These are phyloP conservation scores for Rhynchotus rufescens DNA, from an alignment of 2,797 vertebrate genomes.

Conservation along the genomic window DNA sequence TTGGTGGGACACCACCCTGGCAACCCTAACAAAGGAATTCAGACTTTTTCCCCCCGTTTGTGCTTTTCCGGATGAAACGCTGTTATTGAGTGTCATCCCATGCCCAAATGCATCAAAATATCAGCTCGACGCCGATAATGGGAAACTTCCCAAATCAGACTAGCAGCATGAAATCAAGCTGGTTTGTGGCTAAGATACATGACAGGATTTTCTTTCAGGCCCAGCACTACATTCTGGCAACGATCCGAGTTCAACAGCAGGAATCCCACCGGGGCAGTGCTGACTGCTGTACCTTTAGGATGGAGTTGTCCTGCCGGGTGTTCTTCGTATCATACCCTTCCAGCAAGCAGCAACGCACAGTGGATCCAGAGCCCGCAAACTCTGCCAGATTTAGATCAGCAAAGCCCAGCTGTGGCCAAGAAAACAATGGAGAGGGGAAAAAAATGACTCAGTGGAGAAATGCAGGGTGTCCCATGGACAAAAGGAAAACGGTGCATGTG, in stretches of 20 bases:
- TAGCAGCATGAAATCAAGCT: background rate
- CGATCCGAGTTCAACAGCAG: fast-evolving
- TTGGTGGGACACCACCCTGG: background rate
- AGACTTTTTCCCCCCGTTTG: background rate
- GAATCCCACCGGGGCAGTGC: background rate
- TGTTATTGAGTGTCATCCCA: background rate
- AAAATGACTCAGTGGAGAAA: background rate
- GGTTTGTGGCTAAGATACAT: background rate
- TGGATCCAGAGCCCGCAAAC: slow-evolving; percentile 95
- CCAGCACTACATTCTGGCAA: background rate
- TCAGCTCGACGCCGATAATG: background rate
- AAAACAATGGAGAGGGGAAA: slow-evolving; percentile 28
- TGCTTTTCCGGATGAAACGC: background rate
- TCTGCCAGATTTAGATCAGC: slow-evolving; percentile 97
- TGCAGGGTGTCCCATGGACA: background rate
- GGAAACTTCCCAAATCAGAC: background rate
- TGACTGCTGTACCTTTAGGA: slow-evolving; percentile 87
- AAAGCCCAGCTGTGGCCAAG: slow-evolving; percentile 89
- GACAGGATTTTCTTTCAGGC: background rate
- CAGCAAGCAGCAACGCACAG: slow-evolving; percentile 93
- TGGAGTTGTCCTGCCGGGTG: slow-evolving; percentile 97
- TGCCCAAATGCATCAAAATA: background rate
- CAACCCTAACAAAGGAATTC: background rate
- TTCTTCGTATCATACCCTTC: slow-evolving; percentile 98
- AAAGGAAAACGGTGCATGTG: background rate